Evolutionary conservation across 1,140 invertebrate genomes (phyloP), one percentile per base, ranked within the genome.

Genomic region (Popillia japonica): DNA sequence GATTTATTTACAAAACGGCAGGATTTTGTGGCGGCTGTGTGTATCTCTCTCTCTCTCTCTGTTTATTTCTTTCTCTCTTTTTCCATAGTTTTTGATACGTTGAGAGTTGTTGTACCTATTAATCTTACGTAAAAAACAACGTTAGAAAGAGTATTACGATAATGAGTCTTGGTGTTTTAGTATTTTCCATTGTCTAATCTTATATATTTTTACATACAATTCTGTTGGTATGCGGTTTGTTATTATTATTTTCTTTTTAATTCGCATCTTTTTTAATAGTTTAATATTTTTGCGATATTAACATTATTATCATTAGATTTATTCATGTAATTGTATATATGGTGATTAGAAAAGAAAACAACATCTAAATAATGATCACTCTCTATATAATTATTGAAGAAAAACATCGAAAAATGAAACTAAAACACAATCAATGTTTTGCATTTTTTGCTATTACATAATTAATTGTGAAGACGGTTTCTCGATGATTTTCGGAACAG

Each of bases 281-380:
- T 55, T 55, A 55, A 55, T 55, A 55, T 17, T 17, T 48, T 55
- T 55, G 48, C 48, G 48, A 55, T 55, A 55, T 55, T 55, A 55
- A 55, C 48, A 14, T 44, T 44, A 55, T 55, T 55, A 55, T 55
- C 48, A 55, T 55, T 55, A 55, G 48, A 55, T 55, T 17, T 55
- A 7, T 17, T 3, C 14, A 55, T 55, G n/a, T 55, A n/a, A 17
- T 17, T 17, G 17, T 55, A 55, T 55, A 55, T 17, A 17, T n/a
- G 48, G 11, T n/a, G 48, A 17, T 55, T n/a, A n/a, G 4, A 34
- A 34, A 34, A 34, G 4, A 34, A 34, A 34, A 34, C 1, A 2
- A 34, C 4, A 34, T 34, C 27, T 34, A 34, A 34, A 4, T 34
- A 34, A 34, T 34, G 27, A 34, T 34, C 27, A 34, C 27, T 34